phyloP scores from a whole-genome alignment of 2,797 vertebrate genomes.

The Pantherophis vulpinus region DNA sequence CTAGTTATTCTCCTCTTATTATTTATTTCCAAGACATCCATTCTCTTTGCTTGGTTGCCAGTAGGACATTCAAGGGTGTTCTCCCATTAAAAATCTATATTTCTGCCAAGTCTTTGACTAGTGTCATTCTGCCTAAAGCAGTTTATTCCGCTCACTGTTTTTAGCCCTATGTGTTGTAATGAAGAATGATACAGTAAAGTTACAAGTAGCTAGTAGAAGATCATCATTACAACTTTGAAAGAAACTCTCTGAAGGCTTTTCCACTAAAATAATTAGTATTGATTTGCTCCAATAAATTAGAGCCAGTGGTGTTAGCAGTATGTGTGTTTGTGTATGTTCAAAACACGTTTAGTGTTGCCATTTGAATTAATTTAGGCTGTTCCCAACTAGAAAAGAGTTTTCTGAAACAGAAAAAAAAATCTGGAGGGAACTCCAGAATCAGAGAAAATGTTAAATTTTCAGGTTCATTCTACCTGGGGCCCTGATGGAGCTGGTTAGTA shows the following conservation, averaged over 20 bases:
- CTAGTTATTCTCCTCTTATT: not conserved
- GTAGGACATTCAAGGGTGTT: not conserved
- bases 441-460: not conserved
- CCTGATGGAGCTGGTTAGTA: not conserved
- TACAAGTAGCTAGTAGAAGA: slow-evolving; percentile 52
- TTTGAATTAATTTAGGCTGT: slow-evolving; percentile 38
- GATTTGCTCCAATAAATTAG: slow-evolving; percentile 62
- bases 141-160: not conserved
- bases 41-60: not conserved
- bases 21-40: not conserved
- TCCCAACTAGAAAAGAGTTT: not conserved
- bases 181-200: slow-evolving; percentile 23
- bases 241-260: slow-evolving; percentile 43
- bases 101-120: not conserved
- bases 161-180: rapidly evolving
- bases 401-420: slow-evolving; percentile 41
- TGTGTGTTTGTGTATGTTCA: slow-evolving; percentile 43
- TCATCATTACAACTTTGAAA: slow-evolving; percentile 45
- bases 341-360: slow-evolving; percentile 44
- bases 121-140: not conserved
- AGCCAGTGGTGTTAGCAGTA: slow-evolving; percentile 54
- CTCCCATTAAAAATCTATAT: not conserved
- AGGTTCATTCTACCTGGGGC: not conserved
- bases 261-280: slow-evolving; percentile 69
- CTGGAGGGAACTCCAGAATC: slow-evolving; percentile 22